Evolutionary conservation across 2,113 vertebrate species (phyloP), one percentile per base, ranked within the genome.

Genomic region (Tetrax tetrax): DNA sequence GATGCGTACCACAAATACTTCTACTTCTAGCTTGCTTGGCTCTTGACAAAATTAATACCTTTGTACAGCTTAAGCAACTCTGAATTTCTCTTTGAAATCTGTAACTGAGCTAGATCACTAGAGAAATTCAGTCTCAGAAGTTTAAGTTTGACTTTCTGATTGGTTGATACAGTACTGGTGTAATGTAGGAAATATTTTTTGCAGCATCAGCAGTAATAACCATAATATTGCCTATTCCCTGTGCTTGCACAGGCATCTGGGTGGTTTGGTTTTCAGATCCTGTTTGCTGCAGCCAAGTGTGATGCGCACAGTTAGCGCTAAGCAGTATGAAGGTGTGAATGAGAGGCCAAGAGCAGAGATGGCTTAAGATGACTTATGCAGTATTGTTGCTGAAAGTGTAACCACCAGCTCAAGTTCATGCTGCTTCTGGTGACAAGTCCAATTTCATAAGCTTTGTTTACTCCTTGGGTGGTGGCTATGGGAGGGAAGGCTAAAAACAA

Each of bases 291-390:
- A 48, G 5, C 9, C 31, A 70, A 29, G 4, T 0, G 2, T 29
- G 38, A 45, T 43, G 43, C 2, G 5, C 0, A 0, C 20, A 59
- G 14, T 48, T 80, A 15, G 37, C 27, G 50, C 43, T 54, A 68
- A 87, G 56, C 28, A 56, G 15, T 33, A 59, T 6, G 16, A 64
- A 91, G 60, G 51, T 93, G 61, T 89, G 65, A 94, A 79, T 33
- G 25, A 84, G 47, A 8, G 6, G 56, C 51, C 8, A 13, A 65
- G 31, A 84, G 70, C 41, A 47, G 65, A 79, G 25, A 70, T 51
- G 38, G 7, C 18, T 86, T 79, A 45, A 88, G n/a, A 66, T 61
- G 79, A 37, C 33, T 80, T 63, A 6, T 31, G n/a, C 65, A 71
- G 31, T 81, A 47, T 41, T 84, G 37, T n/a, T 93, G 41, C 87